phyloP scores from a whole-genome alignment of 2,888 invertebrate species.

The Helleia helle region DNA sequence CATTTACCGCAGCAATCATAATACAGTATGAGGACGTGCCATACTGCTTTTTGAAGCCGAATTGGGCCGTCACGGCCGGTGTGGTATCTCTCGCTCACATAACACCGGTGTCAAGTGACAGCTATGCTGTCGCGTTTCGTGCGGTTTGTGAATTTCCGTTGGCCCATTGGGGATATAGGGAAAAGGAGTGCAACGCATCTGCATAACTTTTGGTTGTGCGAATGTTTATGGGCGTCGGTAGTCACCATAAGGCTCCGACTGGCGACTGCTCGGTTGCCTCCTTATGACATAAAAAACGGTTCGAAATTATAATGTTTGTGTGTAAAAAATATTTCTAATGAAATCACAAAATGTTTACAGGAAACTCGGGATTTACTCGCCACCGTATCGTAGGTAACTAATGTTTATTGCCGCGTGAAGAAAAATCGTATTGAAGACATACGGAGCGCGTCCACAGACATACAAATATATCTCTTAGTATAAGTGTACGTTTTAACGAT shows the following conservation, averaged over 20 bases:
- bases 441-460: neutral
- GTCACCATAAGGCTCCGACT: too few relatives aligned
- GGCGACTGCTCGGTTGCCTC: neutral
- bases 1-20: too few relatives aligned
- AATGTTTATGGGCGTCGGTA: too few relatives aligned
- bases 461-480: neutral
- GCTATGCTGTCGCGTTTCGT: too few relatives aligned
- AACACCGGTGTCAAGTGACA: too few relatives aligned
- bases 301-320: neutral
- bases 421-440: neutral
- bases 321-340: neutral
- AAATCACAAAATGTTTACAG: neutral
- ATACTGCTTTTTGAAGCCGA: too few relatives aligned
- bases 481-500: neutral
- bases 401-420: conserved; percentile 1
- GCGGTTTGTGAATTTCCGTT: too few relatives aligned
- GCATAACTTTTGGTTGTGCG: neutral
- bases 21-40: too few relatives aligned
- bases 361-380: conserved; percentile 1
- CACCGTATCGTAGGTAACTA: neutral
- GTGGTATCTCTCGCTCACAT: too few relatives aligned
- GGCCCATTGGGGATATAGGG: too few relatives aligned
- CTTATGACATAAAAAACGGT: neutral
- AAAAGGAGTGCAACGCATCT: too few relatives aligned
- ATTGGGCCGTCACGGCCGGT: too few relatives aligned